Evolutionary conservation across 2,113 vertebrate genomes (phyloP), one percentile per base, ranked within the genome.

Genomic region (Cyprinodon tularosa): DNA sequence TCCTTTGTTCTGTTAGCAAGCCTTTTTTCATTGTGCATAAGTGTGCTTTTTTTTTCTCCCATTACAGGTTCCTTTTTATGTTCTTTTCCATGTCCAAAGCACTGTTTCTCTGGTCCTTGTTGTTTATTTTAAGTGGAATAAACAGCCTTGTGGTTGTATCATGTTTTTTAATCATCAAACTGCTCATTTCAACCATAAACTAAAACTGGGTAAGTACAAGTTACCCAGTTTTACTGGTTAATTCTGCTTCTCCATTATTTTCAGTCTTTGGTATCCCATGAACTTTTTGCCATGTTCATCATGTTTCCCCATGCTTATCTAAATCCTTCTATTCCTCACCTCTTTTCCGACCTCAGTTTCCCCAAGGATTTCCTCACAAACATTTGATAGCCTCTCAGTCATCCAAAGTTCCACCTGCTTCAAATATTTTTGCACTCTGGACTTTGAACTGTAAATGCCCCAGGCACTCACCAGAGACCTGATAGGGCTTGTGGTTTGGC

Each of bases 371-470:
- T 40, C 73, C 66, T 80, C 73, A 63, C 71, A 74, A 63, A 68
- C 75, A 76, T 78, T 74, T 78, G 53, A 68, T 66, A 77, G 71
- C 62, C 69, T 80, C 75, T 79, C 66, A 78, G 61, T 73, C 81
- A 70, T 70, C 45, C 57, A 22, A 39, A 9, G 36, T 44, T 74
- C 84, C 72, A 63, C 78, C 65, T 82, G 74, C 73, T 72, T 84
- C 80, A 72, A 80, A 83, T 74, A 77, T 86, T 64, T 85, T 60
- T 39, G 66, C n/a, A 12, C 71, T 15, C 37, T 74, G 81, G 78
- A 89, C 85, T 86, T 79, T 86, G 82, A 87, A 87, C 86, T 74
- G 48, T 36, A 42, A 76, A 74, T 68, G 84, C 86, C 82, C 77
- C 38, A 2, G 87, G 85, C 85, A 59, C 73, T 81, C 81, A 71